Conservation (phyloP, 1,140 invertebrate genomes). For the Drosophila kepulauana region DNA sequence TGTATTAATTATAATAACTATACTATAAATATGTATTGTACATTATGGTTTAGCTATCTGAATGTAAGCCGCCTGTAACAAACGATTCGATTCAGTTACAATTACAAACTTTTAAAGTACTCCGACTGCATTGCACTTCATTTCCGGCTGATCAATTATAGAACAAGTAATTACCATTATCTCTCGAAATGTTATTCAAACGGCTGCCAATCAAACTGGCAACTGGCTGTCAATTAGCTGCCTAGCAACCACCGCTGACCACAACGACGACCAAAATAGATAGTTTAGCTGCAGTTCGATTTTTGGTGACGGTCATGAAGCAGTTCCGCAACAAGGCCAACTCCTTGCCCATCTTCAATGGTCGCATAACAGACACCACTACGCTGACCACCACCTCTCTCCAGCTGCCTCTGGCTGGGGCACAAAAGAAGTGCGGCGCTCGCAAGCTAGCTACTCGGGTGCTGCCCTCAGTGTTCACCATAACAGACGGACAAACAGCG, state of each 20-base stretch:
- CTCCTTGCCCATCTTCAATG: slow-evolving; percentile 80
- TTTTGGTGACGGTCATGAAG: slow-evolving; percentile 61
- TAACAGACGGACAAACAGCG: slow-evolving; percentile 64
- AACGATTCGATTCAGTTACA: slow-evolving; percentile 17
- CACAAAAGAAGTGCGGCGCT: slow-evolving; percentile 15
- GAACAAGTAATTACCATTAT: slow-evolving; percentile 16
- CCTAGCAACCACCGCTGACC: slow-evolving; percentile 71
- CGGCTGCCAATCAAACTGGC: slow-evolving; percentile 2
- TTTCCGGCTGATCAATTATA: slow-evolving; percentile 42
- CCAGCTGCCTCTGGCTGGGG: slow-evolving; percentile 54
- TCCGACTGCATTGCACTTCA: slow-evolving; percentile 25
- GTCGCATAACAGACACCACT: slow-evolving; percentile 74
- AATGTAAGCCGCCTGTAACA: slow-evolving; percentile 46
- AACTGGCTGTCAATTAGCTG: slow-evolving; percentile 48
- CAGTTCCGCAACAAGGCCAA: slow-evolving; percentile 74
- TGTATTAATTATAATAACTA: slow-evolving; percentile 28
- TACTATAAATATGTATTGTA: slow-evolving; percentile 40
- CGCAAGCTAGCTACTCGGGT: slow-evolving; percentile 27
- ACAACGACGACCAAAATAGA: slow-evolving; percentile 58
- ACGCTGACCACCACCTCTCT: slow-evolving; percentile 66
- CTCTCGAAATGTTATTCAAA: slow-evolving; percentile 15
- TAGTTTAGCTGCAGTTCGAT: slow-evolving; percentile 31
- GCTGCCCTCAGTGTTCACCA: slow-evolving; percentile 69
- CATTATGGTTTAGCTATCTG: slow-evolving; percentile 41
- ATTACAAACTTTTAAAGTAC: slow-evolving; percentile 52